phyloP scores from a whole-genome alignment of 2,113 vertebrate genomes.

The Corythaeola cristata region DNA sequence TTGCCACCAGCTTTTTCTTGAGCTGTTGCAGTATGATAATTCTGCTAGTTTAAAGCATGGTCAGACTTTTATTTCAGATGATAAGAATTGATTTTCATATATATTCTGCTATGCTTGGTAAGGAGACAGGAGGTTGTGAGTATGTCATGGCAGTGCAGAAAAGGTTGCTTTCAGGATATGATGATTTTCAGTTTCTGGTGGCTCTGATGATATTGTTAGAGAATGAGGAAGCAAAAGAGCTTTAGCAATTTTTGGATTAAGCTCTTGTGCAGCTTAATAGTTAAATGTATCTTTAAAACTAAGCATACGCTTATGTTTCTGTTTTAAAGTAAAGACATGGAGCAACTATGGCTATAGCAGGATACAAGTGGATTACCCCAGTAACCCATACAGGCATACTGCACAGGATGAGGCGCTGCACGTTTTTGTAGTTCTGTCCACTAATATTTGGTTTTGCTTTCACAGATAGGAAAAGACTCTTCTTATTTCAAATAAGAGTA shows the following conservation, averaged over 20 bases:
- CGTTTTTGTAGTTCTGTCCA: background rate
- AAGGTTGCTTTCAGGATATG: background rate
- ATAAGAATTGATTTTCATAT: background rate
- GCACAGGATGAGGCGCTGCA: background rate
- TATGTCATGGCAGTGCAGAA: background rate
- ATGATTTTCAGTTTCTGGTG: background rate
- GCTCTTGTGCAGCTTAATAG: background rate
- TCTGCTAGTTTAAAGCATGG: background rate
- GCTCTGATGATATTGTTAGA: background rate
- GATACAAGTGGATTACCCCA: background rate
- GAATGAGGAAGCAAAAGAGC: background rate
- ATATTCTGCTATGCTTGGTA: background rate
- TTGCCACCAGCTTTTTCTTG: background rate
- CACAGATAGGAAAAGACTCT: background rate
- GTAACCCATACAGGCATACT: background rate
- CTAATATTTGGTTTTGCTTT: background rate
- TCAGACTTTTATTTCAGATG: background rate
- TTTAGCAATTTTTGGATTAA: background rate
- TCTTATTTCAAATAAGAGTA: background rate
- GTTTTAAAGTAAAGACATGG: background rate
- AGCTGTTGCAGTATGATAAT: background rate
- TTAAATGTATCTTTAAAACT: background rate
- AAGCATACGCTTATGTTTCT: background rate
- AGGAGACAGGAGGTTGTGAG: background rate
- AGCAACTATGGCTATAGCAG: background rate